Evolutionary conservation across 2,888 invertebrate species (phyloP), one percentile per base, ranked within the genome.

Genomic region (Spisula subtruncata): DNA sequence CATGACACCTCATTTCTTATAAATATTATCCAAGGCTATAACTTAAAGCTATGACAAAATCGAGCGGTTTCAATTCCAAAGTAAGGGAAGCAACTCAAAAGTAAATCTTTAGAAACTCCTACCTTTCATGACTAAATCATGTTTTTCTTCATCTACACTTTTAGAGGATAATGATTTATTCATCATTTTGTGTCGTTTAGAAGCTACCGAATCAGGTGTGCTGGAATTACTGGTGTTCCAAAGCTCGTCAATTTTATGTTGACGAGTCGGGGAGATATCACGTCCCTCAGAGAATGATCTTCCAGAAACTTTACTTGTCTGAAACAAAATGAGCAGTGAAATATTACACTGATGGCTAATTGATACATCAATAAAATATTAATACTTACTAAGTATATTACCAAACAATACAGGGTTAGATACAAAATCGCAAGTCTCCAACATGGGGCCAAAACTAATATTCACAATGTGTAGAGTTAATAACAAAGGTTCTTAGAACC

Each of bases 161-260:
- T 85, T 86, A 0, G 92, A 90, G 25, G 87, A 84, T 25, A 86
- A 81, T 10, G 89, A 83, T 83, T 92, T 92, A 54, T 85, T 87
- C 89, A 82, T 81, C 90, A 90, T 90, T 66, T 88, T 92, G 46
- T 88, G 88, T 41, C 89, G 86, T 83, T 92, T 91, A 51, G 60
- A 82, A 16, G 66, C 1, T 0, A 51, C 56, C 35, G 90, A 85
- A n/a, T 93, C 91, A 12, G 85, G 81, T 32, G 86, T 29, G 32
- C 75, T 35, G 29, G 83, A 48, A 88, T 89, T 80, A 25, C 75
- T 75, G 2, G 75, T 35, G 85, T 89, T 90, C 93, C 94, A 94
- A 8, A 94, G 83, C 20, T 95, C 95, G 83, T 95, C 95, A 18
- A 94, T 48, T 88, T 94, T 94, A 81, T 90, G 93, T 92, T 94